These are phyloP conservation scores for Tuta absoluta DNA, from an alignment of 2,888 invertebrate genomes.

Conservation along the genomic window DNA sequence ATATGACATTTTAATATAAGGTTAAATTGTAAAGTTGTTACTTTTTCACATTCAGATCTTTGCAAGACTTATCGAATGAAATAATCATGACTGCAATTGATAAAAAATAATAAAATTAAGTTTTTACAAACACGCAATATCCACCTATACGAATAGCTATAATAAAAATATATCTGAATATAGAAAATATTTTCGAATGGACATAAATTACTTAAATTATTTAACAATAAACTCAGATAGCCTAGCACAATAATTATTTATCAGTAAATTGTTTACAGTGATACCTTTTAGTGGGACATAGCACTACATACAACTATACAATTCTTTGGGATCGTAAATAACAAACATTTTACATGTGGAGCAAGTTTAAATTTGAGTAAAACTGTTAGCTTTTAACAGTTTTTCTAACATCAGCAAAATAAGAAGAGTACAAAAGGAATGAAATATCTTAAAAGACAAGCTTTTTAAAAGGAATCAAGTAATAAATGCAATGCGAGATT, in stretches of 20 bases:
- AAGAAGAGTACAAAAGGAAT: neutral
- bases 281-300: slow-evolving; percentile 21
- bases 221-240: slow-evolving; percentile 40
- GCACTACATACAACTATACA: slow-evolving; percentile 38
- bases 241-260: slow-evolving; percentile 26
- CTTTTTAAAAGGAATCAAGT: neutral
- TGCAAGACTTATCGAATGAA: neutral
- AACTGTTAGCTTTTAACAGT: too few relatives aligned
- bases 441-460: neutral
- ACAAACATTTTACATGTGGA: neutral
- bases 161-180: slow-evolving; percentile 27
- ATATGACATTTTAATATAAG: neutral
- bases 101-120: slow-evolving; percentile 1
- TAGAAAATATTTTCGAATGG: slow-evolving; percentile 21
- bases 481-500: slow-evolving; percentile 21
- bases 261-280: slow-evolving; percentile 26
- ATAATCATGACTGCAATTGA: neutral
- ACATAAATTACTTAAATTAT: slow-evolving; percentile 46
- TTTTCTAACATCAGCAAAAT: neutral
- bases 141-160: slow-evolving; percentile 32
- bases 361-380: neutral
- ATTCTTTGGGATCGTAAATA: slow-evolving; percentile 48
- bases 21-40: neutral
- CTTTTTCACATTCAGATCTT: neutral
- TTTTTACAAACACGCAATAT: slow-evolving; percentile 27